Base-by-base conservation (phyloP, 2,113 vertebrate genomes). In the Nannospalax galili region DNA sequence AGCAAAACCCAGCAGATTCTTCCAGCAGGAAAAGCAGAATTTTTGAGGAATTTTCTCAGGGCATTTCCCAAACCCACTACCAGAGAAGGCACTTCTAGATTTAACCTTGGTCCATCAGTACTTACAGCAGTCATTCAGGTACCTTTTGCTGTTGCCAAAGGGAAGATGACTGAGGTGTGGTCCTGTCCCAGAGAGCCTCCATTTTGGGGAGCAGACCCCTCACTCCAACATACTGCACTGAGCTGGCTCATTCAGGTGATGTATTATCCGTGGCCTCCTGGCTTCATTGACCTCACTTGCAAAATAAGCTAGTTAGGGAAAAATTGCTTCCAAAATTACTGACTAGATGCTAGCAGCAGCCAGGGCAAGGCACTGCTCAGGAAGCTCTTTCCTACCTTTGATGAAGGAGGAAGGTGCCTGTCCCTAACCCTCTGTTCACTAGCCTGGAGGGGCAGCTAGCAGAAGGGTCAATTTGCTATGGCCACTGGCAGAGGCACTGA, bases 401-500 rank as follows among this genome's bases (percentile, higher is more conserved):
- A 26, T 24, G 35, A 8, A 45, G 75, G 60, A 78, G 52, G 30
- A 72, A 26, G n/a, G 69, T 0, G 1, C 77, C 17, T 0, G 14
- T 45, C 24, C 17, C 3, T 82, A 92, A 72, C n/a, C 1, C 3
- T 70, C 84, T 30, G 77, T 82, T 1, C n/a, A 40, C 30, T 69
- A 58, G 74, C 75, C 92, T 16, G 14, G 85, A 88, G 45, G 70
- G 84, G 90, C 42, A 64, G 75, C 93, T 84, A 65, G 95, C 78
- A 97, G 82, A 81, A 74, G 62, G 96, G 95, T 96, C 95, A 94
- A 97, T 96, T 96, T 95, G 84, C 58, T 1, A 28, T 90, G 89
- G 96, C 60, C 94, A 48, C 62, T 78, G 19, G 16, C 28, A 8
- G 91, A 96, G 91, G 70, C 17, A 0, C 58, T 94, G 96, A 97